Evolutionary conservation across 2,888 invertebrate genomes (phyloP), one percentile per base, ranked within the genome.

Genomic region (Meliscaeva auricollis): DNA sequence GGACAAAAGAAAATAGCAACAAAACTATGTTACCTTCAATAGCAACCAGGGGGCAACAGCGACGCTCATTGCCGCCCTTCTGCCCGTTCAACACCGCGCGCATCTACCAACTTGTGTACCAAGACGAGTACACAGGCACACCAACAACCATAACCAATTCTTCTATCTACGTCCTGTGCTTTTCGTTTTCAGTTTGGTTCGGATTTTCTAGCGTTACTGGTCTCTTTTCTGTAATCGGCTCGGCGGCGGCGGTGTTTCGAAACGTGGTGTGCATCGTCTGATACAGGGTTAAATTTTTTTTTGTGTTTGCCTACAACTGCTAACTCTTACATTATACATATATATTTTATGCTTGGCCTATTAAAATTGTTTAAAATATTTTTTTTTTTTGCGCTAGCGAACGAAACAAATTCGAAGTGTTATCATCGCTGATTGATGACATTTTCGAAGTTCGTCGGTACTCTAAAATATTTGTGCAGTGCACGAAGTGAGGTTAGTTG

Each of bases 121-220:
- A 64, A 46, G 46, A 50, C 11, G 32, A 84, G n/a, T 56, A 56
- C 35, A 58, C 35, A 58, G 35, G 20, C 72, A 76, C 66, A 66
- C 58, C 56, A 50, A 75, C 64, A 58, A 54, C 56, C 84, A 70
- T 26, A 15, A 75, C 54, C 30, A 80, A 85, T 64, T 85, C 68
- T 64, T 85, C 68, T 72, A 58, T 50, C 58, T 77, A 82, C 87
- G 82, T 87, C 87, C 87, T 87, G 87, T 87, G 87, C 87, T 87
- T 87, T 83, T 82, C 82, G 82, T 77, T 77, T 85, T 87, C 77
- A 87, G 85, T 87, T 81, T 66, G 80, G 32, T 87, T 87, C 77
- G 82, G 82, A 77, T 82, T 87, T 87, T 82, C 82, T 87, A 82
- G 82, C 85, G 77, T 82, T 87, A 82, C 82, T 87, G 82, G 69